Base-by-base conservation (phyloP, 2,113 vertebrate genomes). In the Gymnobelideus leadbeateri region DNA sequence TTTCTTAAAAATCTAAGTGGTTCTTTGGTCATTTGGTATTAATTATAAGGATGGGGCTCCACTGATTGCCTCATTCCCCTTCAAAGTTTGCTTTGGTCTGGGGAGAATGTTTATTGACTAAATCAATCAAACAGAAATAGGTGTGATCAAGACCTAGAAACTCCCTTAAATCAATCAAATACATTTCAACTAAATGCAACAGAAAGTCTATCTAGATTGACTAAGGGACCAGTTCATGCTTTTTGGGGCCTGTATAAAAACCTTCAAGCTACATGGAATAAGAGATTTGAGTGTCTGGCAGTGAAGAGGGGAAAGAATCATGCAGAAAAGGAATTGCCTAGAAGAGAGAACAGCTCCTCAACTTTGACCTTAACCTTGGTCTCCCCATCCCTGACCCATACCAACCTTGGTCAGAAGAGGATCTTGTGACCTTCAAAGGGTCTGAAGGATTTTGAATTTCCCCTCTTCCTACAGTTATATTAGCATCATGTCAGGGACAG, bases 1-100 rank as follows among this genome's bases (percentile, higher is more conserved):
- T 16, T 43, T 43, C 6, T 23, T 43, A 43, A 84, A 84, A 21
- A 91, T 91, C 50, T 92, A 51, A 95, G 51, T 37, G 95, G 68
- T 37, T 93, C 47, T 91, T 93, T 49, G 49, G 54, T 91, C 95
- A 54, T 93, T 92, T 53, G 21, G 61, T 96, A 94, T 93, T 47
- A 77, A 84, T 1, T 23, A 2, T 84, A 43, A 84, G 16, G 37
- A 84, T 43, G n/a, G n/a, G 7, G 6, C n/a, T 84, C 68, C 37
- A 84, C 19, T 21, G 19, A 84, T 43, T 84, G 19, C 68, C 16
- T 43, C 16, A 21, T 43, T 7, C 6, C 7, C n/a, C 68, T 43
- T 84, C 16, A 84, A 84, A 84, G n/a, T 84, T 84, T 84, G 43
- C 16, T 84, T 84, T 84, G 43, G 68, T 68, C n/a, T 8, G 68